phyloP scores from a whole-genome alignment of 2,888 invertebrate genomes.

The Stenolophus ochropezus region DNA sequence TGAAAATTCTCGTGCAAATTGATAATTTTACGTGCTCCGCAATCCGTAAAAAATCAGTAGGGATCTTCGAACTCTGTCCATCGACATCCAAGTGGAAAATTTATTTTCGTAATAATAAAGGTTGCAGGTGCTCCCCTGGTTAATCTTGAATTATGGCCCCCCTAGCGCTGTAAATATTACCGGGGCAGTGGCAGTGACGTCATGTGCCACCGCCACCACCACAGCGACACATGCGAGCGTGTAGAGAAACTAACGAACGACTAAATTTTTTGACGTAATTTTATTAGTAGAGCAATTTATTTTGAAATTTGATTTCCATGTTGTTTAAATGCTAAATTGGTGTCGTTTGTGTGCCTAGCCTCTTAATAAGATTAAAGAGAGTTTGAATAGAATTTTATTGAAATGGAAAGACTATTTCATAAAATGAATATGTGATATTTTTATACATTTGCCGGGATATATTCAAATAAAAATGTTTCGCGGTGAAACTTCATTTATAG shows the following conservation, averaged over 20 bases:
- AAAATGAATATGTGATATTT: conserved; percentile 4
- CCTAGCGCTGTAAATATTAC: conserved; percentile 58
- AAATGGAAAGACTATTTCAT: conserved; percentile 10
- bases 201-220: conserved; percentile 21
- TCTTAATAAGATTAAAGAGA: conserved; percentile 3
- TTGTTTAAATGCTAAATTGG: conserved; percentile 41
- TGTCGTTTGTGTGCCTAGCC: conserved; percentile 30
- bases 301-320: conserved; percentile 45
- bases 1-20: neutral
- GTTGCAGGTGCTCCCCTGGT: conserved; percentile 51
- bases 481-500: neutral
- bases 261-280: conserved; percentile 39
- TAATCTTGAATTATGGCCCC: conserved; percentile 59
- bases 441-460: neutral
- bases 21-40: conserved; percentile 1
- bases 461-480: neutral
- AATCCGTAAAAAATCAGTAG: conserved; percentile 45
- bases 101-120: conserved; percentile 59
- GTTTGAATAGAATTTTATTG: neutral
- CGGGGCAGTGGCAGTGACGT: conserved; percentile 27
- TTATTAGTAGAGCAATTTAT: conserved; percentile 35
- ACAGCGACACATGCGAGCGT: conserved; percentile 1
- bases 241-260: conserved; percentile 38
- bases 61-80: conserved; percentile 23
- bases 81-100: conserved; percentile 16